These are phyloP conservation scores for Steinernema khuongi DNA, from an alignment of 1,140 invertebrate genomes.

Conservation along the genomic window DNA sequence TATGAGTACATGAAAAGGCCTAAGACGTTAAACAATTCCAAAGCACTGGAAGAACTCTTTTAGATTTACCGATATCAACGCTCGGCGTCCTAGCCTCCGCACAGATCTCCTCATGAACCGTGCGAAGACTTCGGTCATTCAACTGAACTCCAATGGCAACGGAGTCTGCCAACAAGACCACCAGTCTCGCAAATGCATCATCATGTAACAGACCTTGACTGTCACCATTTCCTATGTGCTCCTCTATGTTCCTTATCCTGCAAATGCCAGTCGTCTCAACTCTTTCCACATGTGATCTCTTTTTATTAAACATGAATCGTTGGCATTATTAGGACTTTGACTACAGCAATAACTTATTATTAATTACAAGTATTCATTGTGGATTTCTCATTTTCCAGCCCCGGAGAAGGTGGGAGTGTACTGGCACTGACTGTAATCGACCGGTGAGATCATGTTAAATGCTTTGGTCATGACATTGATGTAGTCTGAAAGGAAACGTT, in stretches of 20 bases:
- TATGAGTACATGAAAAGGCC: too few species aligned
- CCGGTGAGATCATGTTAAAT: conserved; percentile 59
- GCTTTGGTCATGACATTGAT: conserved; percentile 59
- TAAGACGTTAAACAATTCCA: conserved; percentile 62
- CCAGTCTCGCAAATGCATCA: conserved; percentile 6
- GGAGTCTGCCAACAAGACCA: background rate
- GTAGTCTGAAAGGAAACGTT: conserved; percentile 47
- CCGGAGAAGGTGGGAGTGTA: conserved; percentile 58
- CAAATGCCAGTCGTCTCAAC: background rate
- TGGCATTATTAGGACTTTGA: background rate
- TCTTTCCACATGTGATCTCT: background rate
- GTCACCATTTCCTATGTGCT: background rate
- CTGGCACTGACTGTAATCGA: conserved; percentile 58
- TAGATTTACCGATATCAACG: conserved; percentile 76
- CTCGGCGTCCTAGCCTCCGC: conserved; percentile 73
- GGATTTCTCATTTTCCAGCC: conserved; percentile 48
- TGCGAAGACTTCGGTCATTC: conserved; percentile 65
- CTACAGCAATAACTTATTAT: conserved; percentile 13
- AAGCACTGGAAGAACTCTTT: conserved; percentile 74
- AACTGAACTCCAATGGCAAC: conserved; percentile 10
- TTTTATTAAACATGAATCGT: background rate
- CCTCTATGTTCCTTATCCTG: background rate
- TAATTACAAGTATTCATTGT: conserved; percentile 1
- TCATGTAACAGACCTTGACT: conserved; percentile 17
- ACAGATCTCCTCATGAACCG: conserved; percentile 78